Percentiles rank a stretch among this genome's conserved stretches.
These are phyloP conservation scores for Philaethria dido DNA, from an alignment of 2,888 invertebrate genomes.

Conservation along the genomic window DNA sequence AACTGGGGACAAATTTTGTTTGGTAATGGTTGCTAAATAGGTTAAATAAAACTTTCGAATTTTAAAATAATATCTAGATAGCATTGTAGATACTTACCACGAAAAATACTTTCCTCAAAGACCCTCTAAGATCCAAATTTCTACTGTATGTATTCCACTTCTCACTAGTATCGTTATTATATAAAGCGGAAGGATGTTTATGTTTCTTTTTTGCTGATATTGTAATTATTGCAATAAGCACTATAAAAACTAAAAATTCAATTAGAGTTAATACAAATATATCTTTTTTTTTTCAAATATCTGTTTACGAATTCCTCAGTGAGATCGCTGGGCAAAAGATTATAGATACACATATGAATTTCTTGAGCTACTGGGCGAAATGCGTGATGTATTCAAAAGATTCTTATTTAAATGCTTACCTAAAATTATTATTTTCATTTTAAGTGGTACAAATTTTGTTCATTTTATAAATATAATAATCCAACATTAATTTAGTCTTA, in stretches of 20 bases:
- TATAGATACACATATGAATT: too few relatives aligned
- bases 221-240: background rate
- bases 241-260: background rate
- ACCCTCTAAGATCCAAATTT: conserved; percentile 29
- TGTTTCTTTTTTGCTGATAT: conserved; percentile 10
- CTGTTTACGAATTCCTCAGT: background rate
- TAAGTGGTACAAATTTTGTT: background rate
- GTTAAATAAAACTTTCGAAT: too few relatives aligned
- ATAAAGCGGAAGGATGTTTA: background rate
- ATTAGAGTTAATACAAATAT: background rate
- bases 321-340: too few relatives aligned
- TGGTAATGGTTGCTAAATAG: too few relatives aligned
- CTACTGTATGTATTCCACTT: background rate
- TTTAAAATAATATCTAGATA: too few relatives aligned
- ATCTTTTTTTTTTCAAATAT: too few relatives aligned
- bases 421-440: conserved; percentile 1
- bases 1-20: too few relatives aligned
- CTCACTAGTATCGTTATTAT: background rate
- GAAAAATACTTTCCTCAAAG: conserved; percentile 34
- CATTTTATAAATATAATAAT: background rate
- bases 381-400: too few relatives aligned
- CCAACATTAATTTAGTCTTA: background rate
- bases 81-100: conserved; percentile 40
- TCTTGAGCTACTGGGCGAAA: too few relatives aligned
- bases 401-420: background rate